These are phyloP conservation scores for Agapornis roseicollis DNA, from an alignment of 2,113 vertebrate species.

Conservation along the genomic window DNA sequence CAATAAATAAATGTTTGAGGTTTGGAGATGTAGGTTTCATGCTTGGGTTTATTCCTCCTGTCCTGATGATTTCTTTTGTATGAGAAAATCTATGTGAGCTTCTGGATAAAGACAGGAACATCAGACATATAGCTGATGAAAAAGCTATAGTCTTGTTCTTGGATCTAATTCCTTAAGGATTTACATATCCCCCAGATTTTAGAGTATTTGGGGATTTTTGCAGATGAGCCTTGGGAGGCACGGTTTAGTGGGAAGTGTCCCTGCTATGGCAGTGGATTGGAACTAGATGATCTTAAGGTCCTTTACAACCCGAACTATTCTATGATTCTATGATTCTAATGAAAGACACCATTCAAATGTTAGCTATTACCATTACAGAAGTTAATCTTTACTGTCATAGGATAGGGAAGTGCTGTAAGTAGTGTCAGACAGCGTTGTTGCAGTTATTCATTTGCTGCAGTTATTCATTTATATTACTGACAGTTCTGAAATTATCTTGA, in stretches of 20 bases:
- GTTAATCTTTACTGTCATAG: slow-evolving; percentile 1
- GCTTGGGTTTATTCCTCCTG: neutral
- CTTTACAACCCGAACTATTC: too few species aligned
- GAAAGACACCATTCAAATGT: neutral
- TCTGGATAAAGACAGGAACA: neutral
- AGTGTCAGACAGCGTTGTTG: neutral
- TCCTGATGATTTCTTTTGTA: neutral
- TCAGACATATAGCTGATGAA: neutral
- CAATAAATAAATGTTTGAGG: neutral
- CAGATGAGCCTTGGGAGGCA: too few species aligned
- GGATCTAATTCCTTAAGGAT: neutral
- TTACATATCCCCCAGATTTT: neutral
- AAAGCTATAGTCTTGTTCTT: neutral
- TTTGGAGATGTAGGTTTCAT: neutral
- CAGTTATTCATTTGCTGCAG: neutral
- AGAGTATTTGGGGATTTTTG: neutral
- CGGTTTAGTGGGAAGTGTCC: too few species aligned
- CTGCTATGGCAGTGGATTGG: too few species aligned
- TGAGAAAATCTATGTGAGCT: neutral
- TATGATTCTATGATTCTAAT: too few species aligned
- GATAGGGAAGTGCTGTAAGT: neutral
- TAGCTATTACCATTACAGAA: neutral
- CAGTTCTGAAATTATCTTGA: slow-evolving; percentile 5
- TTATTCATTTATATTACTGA: slow-evolving; percentile 17
- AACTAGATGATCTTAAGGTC: too few species aligned